phyloP scores from a whole-genome alignment of 2,113 vertebrate genomes.

The Coracopsis vasa region DNA sequence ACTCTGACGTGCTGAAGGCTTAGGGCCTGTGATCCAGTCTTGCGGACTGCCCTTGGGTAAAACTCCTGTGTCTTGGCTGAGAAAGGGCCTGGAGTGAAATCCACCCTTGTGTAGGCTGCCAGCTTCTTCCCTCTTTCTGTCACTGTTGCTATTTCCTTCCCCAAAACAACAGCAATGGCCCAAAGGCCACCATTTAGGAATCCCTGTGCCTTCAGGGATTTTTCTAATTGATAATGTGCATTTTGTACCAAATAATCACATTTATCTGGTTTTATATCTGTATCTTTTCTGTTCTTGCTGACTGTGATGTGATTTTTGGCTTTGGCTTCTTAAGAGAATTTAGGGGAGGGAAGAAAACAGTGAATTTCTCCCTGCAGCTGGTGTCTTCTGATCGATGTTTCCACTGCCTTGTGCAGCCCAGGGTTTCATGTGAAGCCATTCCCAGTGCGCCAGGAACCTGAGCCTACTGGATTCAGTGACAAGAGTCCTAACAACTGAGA shows the following conservation, averaged over 20 bases:
- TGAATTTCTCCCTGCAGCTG: background rate
- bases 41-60: background rate
- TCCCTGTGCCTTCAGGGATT: background rate
- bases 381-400: background rate
- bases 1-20: background rate
- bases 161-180: background rate
- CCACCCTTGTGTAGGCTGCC: background rate
- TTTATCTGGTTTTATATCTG: background rate
- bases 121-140: background rate
- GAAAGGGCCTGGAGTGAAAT: background rate
- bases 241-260: background rate
- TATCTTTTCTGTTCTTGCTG: background rate
- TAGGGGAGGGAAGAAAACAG: background rate
- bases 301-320: background rate
- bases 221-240: background rate
- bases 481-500: background rate
- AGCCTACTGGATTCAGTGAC: background rate
- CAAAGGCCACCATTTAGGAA: background rate
- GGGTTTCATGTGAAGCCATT: background rate
- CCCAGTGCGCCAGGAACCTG: background rate
- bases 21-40: background rate
- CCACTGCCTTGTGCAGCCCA: background rate
- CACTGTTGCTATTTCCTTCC: background rate
- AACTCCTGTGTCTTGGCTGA: background rate
- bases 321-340: background rate